Evolutionary conservation across 1,140 invertebrate genomes (phyloP).

Genomic region (Tetragnatha versicolor): DNA sequence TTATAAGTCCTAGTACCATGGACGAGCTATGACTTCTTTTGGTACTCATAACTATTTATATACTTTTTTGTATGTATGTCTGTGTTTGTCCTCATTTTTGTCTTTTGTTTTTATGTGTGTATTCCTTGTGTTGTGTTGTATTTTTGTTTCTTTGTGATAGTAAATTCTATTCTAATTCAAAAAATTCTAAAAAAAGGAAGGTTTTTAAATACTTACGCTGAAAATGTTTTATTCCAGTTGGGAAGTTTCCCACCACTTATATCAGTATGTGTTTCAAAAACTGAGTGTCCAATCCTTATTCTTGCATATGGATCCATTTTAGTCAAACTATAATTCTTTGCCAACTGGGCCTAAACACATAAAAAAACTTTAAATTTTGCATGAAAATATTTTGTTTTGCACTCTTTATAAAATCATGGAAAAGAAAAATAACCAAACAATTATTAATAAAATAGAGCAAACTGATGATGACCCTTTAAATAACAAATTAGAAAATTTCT

Average conservation of each 20-base stretch:
- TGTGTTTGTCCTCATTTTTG: too few relatives aligned
- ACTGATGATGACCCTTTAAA: constrained; percentile 39
- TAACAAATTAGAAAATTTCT: constrained; percentile 7
- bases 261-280: constrained; percentile 94
- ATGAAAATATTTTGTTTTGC: too few relatives aligned
- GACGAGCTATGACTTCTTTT: too few relatives aligned
- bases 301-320: constrained; percentile 96
- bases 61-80: too few relatives aligned
- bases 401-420: not conserved
- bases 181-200: too few relatives aligned
- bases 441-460: not conserved
- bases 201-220: constrained; percentile 79
- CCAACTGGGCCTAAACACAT: constrained; percentile 76
- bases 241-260: constrained; percentile 94
- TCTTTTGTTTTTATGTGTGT: too few relatives aligned
- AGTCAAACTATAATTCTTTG: constrained; percentile 95
- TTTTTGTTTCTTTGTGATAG: too few relatives aligned
- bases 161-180: too few relatives aligned
- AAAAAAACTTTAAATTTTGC: constrained; percentile 56
- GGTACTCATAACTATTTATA: too few relatives aligned
- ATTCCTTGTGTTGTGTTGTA: too few relatives aligned
- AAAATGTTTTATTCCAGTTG: constrained; percentile 91
- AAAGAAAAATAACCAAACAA: not conserved
- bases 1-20: too few relatives aligned
- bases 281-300: constrained; percentile 86